These are phyloP conservation scores for Zosterops hypoxanthus DNA, from an alignment of 2,113 vertebrate species.

Conservation along the genomic window DNA sequence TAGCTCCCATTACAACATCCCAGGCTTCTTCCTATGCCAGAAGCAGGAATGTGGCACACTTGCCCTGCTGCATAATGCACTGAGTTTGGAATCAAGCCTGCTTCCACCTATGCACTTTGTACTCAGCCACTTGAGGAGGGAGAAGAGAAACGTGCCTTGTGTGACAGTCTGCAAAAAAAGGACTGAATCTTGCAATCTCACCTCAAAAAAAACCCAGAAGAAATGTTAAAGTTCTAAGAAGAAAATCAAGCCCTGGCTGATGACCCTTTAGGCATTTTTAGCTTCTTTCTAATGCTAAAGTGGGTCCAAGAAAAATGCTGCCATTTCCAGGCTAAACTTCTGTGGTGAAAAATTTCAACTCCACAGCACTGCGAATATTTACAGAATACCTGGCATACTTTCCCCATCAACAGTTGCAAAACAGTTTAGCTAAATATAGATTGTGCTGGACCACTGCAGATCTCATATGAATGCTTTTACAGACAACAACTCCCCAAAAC, in stretches of 20 bases:
- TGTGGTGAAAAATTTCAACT: not conserved
- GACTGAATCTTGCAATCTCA: not conserved
- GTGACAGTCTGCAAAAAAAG: not conserved
- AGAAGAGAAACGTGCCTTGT: not conserved
- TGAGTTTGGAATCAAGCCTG: not conserved
- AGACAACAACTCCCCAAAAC: not conserved
- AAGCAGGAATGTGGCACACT: not conserved
- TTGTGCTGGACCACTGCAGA: slow-evolving; percentile 26
- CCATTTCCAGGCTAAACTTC: not conserved
- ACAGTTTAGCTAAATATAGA: slow-evolving; percentile 69
- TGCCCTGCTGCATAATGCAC: not conserved
- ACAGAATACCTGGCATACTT: slow-evolving; percentile 59
- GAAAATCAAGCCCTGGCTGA: not conserved
- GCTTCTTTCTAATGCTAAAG: not conserved
- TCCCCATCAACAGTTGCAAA: slow-evolving; percentile 61
- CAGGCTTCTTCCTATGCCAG: not conserved
- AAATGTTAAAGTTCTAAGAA: not conserved
- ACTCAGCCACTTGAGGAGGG: not conserved
- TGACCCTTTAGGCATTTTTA: not conserved
- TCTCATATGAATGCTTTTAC: slow-evolving; percentile 38
- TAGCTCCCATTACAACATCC: not conserved
- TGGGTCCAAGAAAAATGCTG: not conserved
- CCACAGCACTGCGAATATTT: not conserved
- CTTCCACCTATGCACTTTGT: not conserved
- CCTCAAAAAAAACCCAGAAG: not conserved